These are phyloP conservation scores for Isurus oxyrinchus DNA, from an alignment of 2,113 vertebrate genomes.

Conservation along the genomic window DNA sequence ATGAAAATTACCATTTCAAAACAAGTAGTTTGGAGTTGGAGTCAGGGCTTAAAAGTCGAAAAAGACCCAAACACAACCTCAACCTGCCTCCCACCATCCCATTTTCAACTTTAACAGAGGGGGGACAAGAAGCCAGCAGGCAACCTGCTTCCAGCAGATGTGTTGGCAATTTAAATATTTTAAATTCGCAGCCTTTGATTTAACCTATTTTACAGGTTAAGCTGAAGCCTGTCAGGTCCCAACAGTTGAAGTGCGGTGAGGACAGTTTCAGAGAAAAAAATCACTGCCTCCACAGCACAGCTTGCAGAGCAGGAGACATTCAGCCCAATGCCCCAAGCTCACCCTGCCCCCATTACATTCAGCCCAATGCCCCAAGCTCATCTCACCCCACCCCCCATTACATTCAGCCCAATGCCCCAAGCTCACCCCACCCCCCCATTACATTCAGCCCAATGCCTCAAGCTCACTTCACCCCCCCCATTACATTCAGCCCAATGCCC, in stretches of 20 bases:
- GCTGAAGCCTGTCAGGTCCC: too few species aligned
- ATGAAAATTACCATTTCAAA: background rate
- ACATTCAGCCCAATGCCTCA: too few species aligned
- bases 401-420: too few species aligned
- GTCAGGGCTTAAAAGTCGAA: background rate
- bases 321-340: too few species aligned
- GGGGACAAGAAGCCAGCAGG: background rate
- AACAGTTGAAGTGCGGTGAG: background rate
- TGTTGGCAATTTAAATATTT: background rate
- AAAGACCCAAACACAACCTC: background rate
- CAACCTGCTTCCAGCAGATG: too few species aligned
- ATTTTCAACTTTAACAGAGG: background rate
- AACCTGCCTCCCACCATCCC: background rate
- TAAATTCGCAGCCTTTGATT: background rate
- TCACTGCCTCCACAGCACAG: background rate
- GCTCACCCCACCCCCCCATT: too few species aligned
- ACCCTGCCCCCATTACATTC: too few species aligned
- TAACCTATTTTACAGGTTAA: background rate
- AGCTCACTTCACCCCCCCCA: too few species aligned
- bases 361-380: too few species aligned
- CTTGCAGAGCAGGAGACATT: background rate
- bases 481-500: too few species aligned
- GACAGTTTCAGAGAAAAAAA: background rate
- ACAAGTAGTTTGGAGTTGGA: too few species aligned
- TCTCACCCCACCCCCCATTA: too few species aligned